Base-by-base conservation (phyloP, 2,888 invertebrate genomes). In the Cheilosia scutellata region DNA sequence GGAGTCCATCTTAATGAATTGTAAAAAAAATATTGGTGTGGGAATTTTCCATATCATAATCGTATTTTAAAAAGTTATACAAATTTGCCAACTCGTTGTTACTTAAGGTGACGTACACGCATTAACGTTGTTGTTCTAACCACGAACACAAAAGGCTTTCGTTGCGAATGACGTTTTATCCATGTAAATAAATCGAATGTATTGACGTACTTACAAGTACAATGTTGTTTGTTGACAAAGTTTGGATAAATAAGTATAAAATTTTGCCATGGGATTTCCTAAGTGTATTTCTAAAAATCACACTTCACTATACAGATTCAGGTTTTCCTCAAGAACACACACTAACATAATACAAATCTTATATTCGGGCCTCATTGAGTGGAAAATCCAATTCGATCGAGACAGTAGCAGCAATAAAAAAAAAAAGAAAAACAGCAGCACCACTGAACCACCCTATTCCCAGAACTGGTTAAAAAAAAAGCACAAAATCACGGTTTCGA, bases 371-470 rank as follows among this genome's bases (percentile, higher is more conserved):
- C 27, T 55, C 47, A 68, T 62, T 66, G 74, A 74, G 66, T 75
- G 49, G 65, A 76, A 82, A 82, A 82, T 65, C 20, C 20, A 71
- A 82, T 82, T 82, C 33, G 63, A 57, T 82, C 27, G 63, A 76
- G 76, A 82, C 82, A 58, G 82, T 76, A 82, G 82, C 82, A 37
- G 76, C 53, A 71, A 60, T 82, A 82, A 76, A 80, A 58, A 11
- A 42, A 70, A 57, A 29, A 53, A 82, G 71, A 76, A 63, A 58
- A 76, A 31, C 76, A 58, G 57, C 33, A 20, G 20, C 20, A 20
- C 20, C 20, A 40, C 62, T 37, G 33, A 62, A 33, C 63, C 70
- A 71, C 76, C 76, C 57, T 76, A 65, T 70, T 29, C 33, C 51
- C 13, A 70, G 70, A 82, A 82, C 82, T 70, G 76, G 82, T 82